Evolutionary conservation across 2,888 invertebrate genomes (phyloP).

Genomic region (Agrotis clavis): DNA sequence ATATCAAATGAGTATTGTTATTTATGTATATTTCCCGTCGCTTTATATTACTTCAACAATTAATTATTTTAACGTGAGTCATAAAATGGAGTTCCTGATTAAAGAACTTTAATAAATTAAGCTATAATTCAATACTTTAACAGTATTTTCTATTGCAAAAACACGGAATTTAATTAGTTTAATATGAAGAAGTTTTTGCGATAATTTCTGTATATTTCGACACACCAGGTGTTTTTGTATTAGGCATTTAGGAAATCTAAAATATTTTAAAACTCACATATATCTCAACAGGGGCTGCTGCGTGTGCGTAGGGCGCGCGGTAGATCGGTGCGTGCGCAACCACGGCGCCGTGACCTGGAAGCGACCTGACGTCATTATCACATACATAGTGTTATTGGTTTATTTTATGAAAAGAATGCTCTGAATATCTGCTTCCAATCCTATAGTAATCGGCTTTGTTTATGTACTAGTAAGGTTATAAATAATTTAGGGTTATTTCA

Average conservation of each 20-base stretch:
- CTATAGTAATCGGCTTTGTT: not conserved
- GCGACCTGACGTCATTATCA: slow-evolving; percentile 43
- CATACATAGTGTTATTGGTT: slow-evolving; percentile 7
- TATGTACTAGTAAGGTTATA: not conserved
- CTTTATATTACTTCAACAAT: slow-evolving; percentile 13
- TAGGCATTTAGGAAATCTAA: not conserved
- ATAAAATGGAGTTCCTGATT: slow-evolving; percentile 3
- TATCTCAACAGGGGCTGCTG: slow-evolving; percentile 88
- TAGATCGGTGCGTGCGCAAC: slow-evolving; percentile 82
- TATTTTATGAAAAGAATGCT: not conserved
- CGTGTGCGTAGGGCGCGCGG: slow-evolving; percentile 80
- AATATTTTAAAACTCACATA: slow-evolving; percentile 82
- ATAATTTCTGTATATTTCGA: not conserved
- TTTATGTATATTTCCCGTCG: slow-evolving; percentile 27
- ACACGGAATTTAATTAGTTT: not conserved
- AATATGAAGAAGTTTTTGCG: not conserved
- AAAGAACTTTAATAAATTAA: slow-evolving; percentile 12
- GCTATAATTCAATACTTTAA: not conserved
- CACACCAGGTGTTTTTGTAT: no score
- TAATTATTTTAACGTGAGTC: slow-evolving; percentile 7
- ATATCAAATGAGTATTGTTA: slow-evolving; percentile 14
- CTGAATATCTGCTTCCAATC: not conserved
- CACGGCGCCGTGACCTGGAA: slow-evolving; percentile 83
- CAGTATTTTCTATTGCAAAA: slow-evolving; percentile 1
- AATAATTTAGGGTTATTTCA: no score